Percentiles rank a stretch among this genome's conserved stretches.
Conservation (phyloP, 2,113 vertebrate genomes). For the Sapajus apella region DNA sequence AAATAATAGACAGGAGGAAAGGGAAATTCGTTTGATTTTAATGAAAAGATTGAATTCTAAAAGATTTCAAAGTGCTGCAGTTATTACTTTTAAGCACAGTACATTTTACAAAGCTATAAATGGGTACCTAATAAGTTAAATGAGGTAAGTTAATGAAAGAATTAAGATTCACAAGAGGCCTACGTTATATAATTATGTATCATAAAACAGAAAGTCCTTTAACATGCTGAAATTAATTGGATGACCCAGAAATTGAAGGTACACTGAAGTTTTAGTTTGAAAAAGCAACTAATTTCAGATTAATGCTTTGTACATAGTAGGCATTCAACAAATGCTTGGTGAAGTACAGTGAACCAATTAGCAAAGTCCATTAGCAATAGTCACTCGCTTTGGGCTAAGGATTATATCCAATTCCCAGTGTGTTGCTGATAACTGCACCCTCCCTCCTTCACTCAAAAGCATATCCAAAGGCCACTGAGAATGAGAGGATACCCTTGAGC, state of each 20-base stretch:
- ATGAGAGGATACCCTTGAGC: background rate
- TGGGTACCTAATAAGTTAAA: conserved; percentile 75
- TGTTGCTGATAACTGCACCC: background rate
- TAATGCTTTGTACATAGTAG: conserved; percentile 39
- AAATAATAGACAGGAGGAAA: conserved; percentile 55
- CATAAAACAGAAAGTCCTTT: conserved; percentile 75
- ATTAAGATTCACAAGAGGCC: conserved; percentile 72
- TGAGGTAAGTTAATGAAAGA: conserved; percentile 77
- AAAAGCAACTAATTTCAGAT: conserved; percentile 48
- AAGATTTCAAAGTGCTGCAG: conserved; percentile 54
- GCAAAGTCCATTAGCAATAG: background rate
- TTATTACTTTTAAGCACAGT: conserved; percentile 61
- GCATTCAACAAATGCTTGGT: background rate
- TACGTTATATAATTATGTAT: conserved; percentile 64
- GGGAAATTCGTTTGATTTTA: conserved; percentile 58
- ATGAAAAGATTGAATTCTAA: conserved; percentile 65
- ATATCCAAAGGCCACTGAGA: background rate
- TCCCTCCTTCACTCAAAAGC: background rate
- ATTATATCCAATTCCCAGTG: background rate
- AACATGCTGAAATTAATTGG: conserved; percentile 64
- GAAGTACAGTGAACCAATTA: background rate
- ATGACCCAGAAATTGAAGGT: conserved; percentile 67
- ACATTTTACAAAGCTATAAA: conserved; percentile 68
- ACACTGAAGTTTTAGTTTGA: conserved; percentile 60
- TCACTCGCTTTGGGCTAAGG: background rate